A percentile compares a stretch with the other conserved stretches of the same genome.
Evolutionary conservation across 2,888 invertebrate species (phyloP).

Genomic region (Eupsilia transversa): DNA sequence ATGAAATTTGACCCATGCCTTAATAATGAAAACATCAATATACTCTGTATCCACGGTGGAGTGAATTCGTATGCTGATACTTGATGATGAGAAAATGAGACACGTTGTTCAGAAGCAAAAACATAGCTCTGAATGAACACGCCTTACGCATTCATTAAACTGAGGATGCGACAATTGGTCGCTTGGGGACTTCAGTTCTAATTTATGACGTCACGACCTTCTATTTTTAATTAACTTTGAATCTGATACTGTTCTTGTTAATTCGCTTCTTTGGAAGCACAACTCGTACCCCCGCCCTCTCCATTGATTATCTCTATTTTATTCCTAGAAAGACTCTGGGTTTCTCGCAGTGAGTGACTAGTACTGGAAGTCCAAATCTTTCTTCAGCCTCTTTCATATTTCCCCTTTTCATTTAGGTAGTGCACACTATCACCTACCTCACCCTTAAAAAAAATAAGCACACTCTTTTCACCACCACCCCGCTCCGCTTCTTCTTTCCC

Average conservation of each 20-base stretch:
- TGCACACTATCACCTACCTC: not conserved
- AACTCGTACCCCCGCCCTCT: no score
- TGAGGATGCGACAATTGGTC: constrained; percentile 20
- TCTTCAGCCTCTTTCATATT: not conserved
- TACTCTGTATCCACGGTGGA: not conserved
- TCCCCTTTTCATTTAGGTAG: not conserved
- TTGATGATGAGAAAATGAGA: not conserved
- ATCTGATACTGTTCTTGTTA: no score
- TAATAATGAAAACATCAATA: not conserved
- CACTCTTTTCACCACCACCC: not conserved
- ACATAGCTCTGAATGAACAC: not conserved
- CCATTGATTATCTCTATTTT: not conserved
- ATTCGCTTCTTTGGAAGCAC: not conserved
- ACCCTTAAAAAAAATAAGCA: not conserved
- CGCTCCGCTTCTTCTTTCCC: not conserved
- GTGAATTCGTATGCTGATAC: constrained; percentile 20
- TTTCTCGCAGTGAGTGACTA: constrained; percentile 40
- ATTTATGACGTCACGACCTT: not conserved
- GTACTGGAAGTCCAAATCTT: not conserved
- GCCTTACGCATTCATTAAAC: constrained; percentile 14
- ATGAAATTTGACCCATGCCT: not conserved
- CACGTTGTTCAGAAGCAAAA: not conserved
- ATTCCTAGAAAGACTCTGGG: not conserved
- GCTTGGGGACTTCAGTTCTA: no score
- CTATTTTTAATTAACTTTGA: not conserved